These are phyloP conservation scores for Drosophila repleta DNA, from an alignment of 1,140 invertebrate species.

Conservation along the genomic window DNA sequence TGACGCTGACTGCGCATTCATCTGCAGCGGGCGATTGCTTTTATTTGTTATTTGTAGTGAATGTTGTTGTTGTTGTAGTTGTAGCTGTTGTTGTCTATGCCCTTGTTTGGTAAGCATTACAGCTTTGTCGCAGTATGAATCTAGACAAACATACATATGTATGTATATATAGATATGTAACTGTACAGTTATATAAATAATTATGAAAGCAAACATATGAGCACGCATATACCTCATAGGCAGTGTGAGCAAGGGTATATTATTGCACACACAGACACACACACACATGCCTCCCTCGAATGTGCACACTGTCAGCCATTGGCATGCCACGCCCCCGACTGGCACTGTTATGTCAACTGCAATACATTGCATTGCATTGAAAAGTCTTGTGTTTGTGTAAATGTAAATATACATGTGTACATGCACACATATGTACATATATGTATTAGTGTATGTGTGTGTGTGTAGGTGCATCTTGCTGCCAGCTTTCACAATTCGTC, in stretches of 20 bases:
- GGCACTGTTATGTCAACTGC: slow-evolving; percentile 5
- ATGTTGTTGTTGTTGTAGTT: slow-evolving; percentile 4
- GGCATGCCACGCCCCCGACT: not conserved
- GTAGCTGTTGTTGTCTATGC: not conserved
- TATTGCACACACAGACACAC: not conserved
- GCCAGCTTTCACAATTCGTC: slow-evolving; percentile 35
- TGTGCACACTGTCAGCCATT: not conserved
- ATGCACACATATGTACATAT: not conserved
- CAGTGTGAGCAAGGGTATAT: not conserved
- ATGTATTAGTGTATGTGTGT: not conserved
- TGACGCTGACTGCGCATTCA: slow-evolving; percentile 23
- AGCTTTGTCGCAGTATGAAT: slow-evolving; percentile 5
- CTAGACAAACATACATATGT: not conserved
- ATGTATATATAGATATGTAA: not conserved
- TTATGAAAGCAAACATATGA: not conserved
- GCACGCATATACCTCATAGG: not conserved
- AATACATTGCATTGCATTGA: not conserved
- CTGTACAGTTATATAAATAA: not conserved
- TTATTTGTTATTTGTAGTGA: slow-evolving; percentile 2
- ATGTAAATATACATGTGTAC: not conserved
- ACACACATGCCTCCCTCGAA: not conserved
- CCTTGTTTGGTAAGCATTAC: slow-evolving; percentile 1
- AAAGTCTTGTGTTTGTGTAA: not conserved
- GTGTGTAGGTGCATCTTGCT: slow-evolving; percentile 26
- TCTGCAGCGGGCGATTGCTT: slow-evolving; percentile 18